A percentile compares a stretch with the other conserved stretches of the same genome.
Conservation (phyloP, 2,888 invertebrate genomes). For the Cistogaster globosa region DNA sequence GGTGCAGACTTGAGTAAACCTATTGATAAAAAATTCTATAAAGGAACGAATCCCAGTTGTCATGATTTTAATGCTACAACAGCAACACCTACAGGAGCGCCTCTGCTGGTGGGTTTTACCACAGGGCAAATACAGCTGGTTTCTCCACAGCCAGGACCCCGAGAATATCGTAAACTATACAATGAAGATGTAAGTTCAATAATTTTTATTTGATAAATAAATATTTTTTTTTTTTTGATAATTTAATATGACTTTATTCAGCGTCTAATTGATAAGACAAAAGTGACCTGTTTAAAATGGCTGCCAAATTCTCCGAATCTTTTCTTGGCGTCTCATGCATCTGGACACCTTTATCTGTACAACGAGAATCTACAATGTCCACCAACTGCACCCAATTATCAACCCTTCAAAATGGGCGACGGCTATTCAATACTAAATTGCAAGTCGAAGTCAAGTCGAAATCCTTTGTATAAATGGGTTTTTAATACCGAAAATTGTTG, state of each 20-base stretch:
- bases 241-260: conserved; percentile 63
- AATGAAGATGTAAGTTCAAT: conserved; percentile 94
- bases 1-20: conserved; percentile 98
- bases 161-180: conserved; percentile 97
- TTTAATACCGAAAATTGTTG: conserved; percentile 91
- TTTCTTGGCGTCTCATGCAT: conserved; percentile 97
- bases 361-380: conserved; percentile 97
- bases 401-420: conserved; percentile 96
- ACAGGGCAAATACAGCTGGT: conserved; percentile 99
- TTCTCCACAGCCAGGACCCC: conserved; percentile 98
- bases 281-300: conserved; percentile 98
- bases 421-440: conserved; percentile 97
- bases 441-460: conserved; percentile 97
- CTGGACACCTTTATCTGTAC: conserved; percentile 98
- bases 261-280: conserved; percentile 83
- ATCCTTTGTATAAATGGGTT: conserved; percentile 96
- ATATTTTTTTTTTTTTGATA: not conserved
- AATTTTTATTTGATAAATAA: not conserved
- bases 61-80: conserved; percentile 97
- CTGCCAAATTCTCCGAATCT: conserved; percentile 96
- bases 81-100: conserved; percentile 92
- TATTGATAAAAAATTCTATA: conserved; percentile 98
- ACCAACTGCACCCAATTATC: conserved; percentile 95
- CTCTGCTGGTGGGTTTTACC: conserved; percentile 97
- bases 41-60: conserved; percentile 99